Evolutionary conservation across 2,888 invertebrate species (phyloP), one percentile per base, ranked within the genome.

Genomic region (Dynastes maya): DNA sequence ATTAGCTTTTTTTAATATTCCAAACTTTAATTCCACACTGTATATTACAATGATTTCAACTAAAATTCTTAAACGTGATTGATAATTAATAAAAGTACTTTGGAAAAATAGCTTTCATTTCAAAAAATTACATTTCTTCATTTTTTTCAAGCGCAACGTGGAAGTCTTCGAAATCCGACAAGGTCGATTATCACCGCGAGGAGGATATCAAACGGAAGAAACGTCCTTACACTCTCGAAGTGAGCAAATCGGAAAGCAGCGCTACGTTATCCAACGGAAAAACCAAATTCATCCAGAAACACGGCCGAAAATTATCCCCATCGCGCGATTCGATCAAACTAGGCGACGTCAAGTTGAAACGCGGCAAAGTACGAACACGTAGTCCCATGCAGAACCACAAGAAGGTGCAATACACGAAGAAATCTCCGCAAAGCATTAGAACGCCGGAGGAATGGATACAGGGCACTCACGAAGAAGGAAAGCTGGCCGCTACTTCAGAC

Each of bases 201-300:
- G 92, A 93, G 79, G 95, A 95, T 81, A 95, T 95, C 77, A 91
- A 93, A 80, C 90, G 93, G 79, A 92, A 93, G 85, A 94, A 94
- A 88, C 94, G 93, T 86, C 93, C 93, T 29, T 95, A 96, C 88
- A 94, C 94, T 65, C 89, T 96, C 81, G 95, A 96, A 85, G 92
- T 95, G 89, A 90, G 92, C 85, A 90, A 91, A 86, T 91, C 92
- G 87, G 89, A 85, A 32, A 88, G 88, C 78, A 75, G 32, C 49
- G 75, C 80, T 8, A 71, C 80, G 27, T 27, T 61, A 70, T 49
- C 81, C 80, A 68, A 80, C 79, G 68, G 82, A 81, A 80, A 82
- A 80, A 76, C 82, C 71, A 76, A 82, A 79, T 68, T 79, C 81
- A 78, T 80, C 77, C 80, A 79, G 40, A 78, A 75, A 65, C 79